Base-by-base conservation (phyloP, 2,888 invertebrate genomes). In the Mesochorus sp. region DNA sequence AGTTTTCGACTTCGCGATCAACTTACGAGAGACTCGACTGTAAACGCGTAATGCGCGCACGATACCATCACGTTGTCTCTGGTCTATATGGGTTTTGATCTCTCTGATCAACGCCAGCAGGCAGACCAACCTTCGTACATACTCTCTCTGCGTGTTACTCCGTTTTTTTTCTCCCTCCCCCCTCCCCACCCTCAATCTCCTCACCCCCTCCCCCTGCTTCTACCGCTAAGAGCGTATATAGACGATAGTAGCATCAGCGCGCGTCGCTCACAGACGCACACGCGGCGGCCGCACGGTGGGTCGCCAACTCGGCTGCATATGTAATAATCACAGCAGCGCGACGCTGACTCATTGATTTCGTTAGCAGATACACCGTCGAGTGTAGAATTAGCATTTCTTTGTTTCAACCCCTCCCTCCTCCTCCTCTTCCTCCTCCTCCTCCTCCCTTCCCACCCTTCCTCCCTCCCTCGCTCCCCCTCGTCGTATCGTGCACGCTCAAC, bases 311-410 rank as follows among this genome's bases (percentile, higher is more conserved):
- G 78, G 79, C 81, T 83, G 82, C 84, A 79, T 80, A 81, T 82
- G 83, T 80, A 82, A 83, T 84, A 86, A 85, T 85, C 83, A 85
- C 66, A 62, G 74, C 70, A 74, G 64, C 59, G 66, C 80, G 72
- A 62, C 81, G 83, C 83, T 85, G 86, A 87, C 84, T 88, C 87
- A 87, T 84, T 85, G 85, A 87, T 85, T 85, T 77, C 81, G 76
- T 82, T 82, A 81, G 80, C 83, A 83, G 82, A 85, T 84, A 84
- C 76, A 74, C 70, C 67, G 39, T 68, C 76, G 79, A 74, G 75
- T 73, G 77, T 80, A 74, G 81, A 84, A 84, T 85, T 85, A 82
- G 83, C 76, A 76, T 76, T 82, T 80, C 81, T 83, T 86, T 83
- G 80, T 82, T 76, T 76, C 67, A 39, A 62, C 59, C 78, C 70